These are phyloP conservation scores for Cloeon dipterum DNA, from an alignment of 2,888 invertebrate species.

Conservation along the genomic window DNA sequence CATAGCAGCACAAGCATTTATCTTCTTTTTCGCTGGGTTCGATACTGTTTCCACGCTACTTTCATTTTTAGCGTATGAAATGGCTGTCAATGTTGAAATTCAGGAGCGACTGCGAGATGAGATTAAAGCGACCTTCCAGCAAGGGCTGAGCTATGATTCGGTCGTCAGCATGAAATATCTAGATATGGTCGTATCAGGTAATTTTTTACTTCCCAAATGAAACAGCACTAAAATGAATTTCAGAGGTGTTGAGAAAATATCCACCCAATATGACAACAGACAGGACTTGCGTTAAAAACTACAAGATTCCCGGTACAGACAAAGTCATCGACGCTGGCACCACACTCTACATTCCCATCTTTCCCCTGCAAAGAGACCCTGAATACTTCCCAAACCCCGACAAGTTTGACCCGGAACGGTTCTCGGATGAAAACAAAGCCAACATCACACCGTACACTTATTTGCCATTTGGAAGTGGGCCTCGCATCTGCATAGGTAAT, in stretches of 20 bases:
- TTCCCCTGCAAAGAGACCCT: constrained; percentile 30
- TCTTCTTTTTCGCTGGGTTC: constrained; percentile 14
- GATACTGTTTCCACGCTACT: constrained; percentile 13
- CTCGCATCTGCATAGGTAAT: constrained; percentile 4
- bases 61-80: constrained; percentile 10
- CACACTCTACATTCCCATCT: constrained; percentile 27
- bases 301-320: constrained; percentile 9
- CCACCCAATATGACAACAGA: constrained; percentile 16
- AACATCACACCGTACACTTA: constrained; percentile 8
- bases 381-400: constrained; percentile 30
- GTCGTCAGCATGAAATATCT: constrained; percentile 29
- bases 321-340: constrained; percentile 23
- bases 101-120: constrained; percentile 12
- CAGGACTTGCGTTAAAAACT: constrained; percentile 16
- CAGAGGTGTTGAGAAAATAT: constrained; percentile 18
- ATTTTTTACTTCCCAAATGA: too few relatives aligned
- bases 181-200: constrained; percentile 26
- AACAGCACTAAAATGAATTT: background rate
- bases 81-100: constrained; percentile 12
- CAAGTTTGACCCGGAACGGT: constrained; percentile 30
- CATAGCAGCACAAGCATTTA: constrained; percentile 9
- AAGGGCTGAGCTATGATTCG: constrained; percentile 10
- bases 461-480: constrained; percentile 4
- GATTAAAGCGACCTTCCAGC: constrained; percentile 11
- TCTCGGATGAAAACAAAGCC: constrained; percentile 12